Base-by-base conservation (phyloP, 2,113 vertebrate species). In the Pachyramphus minor region DNA sequence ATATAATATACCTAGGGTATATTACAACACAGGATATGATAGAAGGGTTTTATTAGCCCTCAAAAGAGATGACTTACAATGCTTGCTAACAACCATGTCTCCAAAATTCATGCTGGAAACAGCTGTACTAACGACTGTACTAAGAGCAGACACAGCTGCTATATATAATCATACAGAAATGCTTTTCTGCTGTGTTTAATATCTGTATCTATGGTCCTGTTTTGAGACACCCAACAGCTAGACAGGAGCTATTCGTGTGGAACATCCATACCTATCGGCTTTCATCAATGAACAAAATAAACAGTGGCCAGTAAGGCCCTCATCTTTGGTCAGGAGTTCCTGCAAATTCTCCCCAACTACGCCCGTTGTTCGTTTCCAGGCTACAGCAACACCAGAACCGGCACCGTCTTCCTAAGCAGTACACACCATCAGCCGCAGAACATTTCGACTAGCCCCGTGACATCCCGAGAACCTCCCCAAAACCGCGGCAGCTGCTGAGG, bases 101-200 rank as follows among this genome's bases (percentile, higher is more conserved):
- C 56, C 67, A 71, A 62, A 89, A 92, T 62, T 76, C 35, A 19
- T 6, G 22, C 82, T 41, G 47, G 47, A 39, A 76, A 63, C 30
- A 80, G 82, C 75, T 80, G 80, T 83, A 27, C 0, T 55, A 35
- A 22, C 19, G 71, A n/a, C 60, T 1, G 0, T 16, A 16, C 47
- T 25, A 55, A 42, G 0, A 81, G 72, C 71, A 5, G 59, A 50
- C n/a, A 39, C 0, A 0, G 62, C 31, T 59, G 42, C 67, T 80
- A 31, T 24, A 53, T 30, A 45, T 1, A 77, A 55, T 5, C 47
- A 37, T 1, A 37, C 16, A 47, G n/a, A 55, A 72, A 73, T 4
- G 72, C n/a, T 66, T 15, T 68, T 28, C 60, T 77, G 14, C 76
- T 31, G 12, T 20, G 55, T 78, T 84, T 58, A 19, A 10, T 8